Conservation (phyloP, 1,140 invertebrate species). For the Leptestheria dahalacensis region DNA sequence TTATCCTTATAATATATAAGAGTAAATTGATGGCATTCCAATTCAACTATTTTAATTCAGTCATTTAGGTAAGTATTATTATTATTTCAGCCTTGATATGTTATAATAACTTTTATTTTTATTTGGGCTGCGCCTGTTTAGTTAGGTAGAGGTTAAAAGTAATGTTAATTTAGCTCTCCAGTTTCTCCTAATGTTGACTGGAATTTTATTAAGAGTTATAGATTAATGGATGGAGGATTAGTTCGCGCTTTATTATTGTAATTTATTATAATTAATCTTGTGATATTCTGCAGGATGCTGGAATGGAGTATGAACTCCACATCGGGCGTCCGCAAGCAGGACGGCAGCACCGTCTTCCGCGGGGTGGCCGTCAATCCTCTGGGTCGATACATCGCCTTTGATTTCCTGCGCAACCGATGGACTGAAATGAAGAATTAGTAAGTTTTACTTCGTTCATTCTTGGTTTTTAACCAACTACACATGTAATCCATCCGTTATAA, state of each 20-base stretch:
- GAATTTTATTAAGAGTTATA: conserved; percentile 13
- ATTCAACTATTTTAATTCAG: too few relatives aligned
- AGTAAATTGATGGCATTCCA: too few relatives aligned
- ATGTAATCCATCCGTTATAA: background rate
- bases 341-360: conserved; percentile 22
- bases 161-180: too few relatives aligned
- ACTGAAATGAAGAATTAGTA: conserved; percentile 48
- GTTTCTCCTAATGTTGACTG: background rate
- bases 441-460: conserved; percentile 24
- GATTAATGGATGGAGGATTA: too few relatives aligned
- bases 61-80: too few relatives aligned
- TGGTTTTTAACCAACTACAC: background rate
- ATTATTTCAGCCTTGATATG: too few relatives aligned
- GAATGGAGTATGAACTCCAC: conserved; percentile 10
- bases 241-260: conserved; percentile 14
- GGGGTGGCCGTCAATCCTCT: conserved; percentile 22
- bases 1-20: background rate
- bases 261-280: conserved; percentile 8
- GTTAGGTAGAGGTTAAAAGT: background rate
- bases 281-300: conserved; percentile 11
- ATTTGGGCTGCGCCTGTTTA: too few relatives aligned
- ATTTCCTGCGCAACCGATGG: conserved; percentile 59
- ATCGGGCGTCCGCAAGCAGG: conserved; percentile 22
- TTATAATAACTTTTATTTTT: too few relatives aligned
- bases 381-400: conserved; percentile 41